Percentiles rank a stretch among this genome's conserved stretches.
phyloP scores from a whole-genome alignment of 2,113 vertebrate species.

The Rhombomys opimus region DNA sequence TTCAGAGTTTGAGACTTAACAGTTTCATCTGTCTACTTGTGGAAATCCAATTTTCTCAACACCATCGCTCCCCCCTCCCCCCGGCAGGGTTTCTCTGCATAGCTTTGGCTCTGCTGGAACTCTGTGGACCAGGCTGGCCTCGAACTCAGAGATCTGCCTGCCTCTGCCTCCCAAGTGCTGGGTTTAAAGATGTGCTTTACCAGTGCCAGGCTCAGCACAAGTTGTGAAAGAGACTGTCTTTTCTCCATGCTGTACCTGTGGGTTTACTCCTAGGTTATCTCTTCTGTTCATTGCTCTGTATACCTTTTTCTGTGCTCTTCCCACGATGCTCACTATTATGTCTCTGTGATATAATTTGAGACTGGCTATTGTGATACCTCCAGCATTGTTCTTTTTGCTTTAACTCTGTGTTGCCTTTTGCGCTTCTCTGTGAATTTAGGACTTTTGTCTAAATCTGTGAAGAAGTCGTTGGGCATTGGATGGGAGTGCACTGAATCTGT shows the following conservation, averaged over 20 bases:
- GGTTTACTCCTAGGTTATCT: not conserved
- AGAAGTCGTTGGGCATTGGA: not conserved
- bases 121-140: not conserved
- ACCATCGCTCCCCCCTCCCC: fast-evolving
- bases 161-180: not conserved
- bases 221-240: not conserved
- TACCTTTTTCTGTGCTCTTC: not conserved
- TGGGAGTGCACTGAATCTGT: not conserved
- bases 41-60: not conserved
- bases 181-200: not conserved
- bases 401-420: not conserved
- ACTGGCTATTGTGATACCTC: not conserved
- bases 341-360: not conserved
- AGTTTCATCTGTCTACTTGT: not conserved
- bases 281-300: not conserved
- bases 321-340: not conserved
- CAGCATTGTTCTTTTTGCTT: not conserved
- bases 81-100: not conserved
- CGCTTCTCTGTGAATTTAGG: not conserved
- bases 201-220: not conserved
- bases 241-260: not conserved
- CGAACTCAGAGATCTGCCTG: not conserved
- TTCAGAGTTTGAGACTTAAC: not conserved
- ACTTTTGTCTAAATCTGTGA: not conserved
- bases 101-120: not conserved